Conservation (phyloP, 2,888 invertebrate genomes). For the Meghimatium bilineatum region DNA sequence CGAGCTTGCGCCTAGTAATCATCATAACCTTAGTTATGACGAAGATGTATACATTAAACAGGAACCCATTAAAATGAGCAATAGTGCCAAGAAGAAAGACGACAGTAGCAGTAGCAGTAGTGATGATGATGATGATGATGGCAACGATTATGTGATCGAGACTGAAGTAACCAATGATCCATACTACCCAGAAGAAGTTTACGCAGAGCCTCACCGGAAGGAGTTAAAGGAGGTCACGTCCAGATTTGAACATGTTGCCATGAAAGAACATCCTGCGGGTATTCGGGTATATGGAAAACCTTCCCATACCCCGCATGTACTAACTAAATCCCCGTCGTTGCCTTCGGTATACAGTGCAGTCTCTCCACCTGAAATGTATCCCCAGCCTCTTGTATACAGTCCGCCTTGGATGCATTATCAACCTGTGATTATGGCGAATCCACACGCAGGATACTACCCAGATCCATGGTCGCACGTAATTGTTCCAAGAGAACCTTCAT, state of each 20-base stretch:
- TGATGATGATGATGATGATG: not conserved
- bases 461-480: constrained; percentile 42
- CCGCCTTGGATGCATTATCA: not conserved
- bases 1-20: constrained; percentile 6
- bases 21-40: not conserved
- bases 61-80: not conserved
- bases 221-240: not conserved
- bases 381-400: constrained; percentile 3
- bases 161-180: constrained; percentile 33
- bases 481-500: constrained; percentile 20
- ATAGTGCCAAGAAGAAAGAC: not conserved
- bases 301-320: not conserved
- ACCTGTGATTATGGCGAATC: not conserved
- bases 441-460: constrained; percentile 19
- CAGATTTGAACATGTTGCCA: not conserved
- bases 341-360: not conserved
- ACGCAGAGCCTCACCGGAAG: not conserved
- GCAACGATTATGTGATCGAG: constrained; percentile 39
- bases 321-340: not conserved
- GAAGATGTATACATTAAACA: not conserved
- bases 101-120: not conserved
- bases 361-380: not conserved
- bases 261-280: not conserved
- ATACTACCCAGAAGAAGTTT: not conserved
- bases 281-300: not conserved